A percentile compares a stretch with the other conserved stretches of the same genome.
These are phyloP conservation scores for Daphoenositta chrysoptera DNA, from an alignment of 2,113 vertebrate species.

Conservation along the genomic window DNA sequence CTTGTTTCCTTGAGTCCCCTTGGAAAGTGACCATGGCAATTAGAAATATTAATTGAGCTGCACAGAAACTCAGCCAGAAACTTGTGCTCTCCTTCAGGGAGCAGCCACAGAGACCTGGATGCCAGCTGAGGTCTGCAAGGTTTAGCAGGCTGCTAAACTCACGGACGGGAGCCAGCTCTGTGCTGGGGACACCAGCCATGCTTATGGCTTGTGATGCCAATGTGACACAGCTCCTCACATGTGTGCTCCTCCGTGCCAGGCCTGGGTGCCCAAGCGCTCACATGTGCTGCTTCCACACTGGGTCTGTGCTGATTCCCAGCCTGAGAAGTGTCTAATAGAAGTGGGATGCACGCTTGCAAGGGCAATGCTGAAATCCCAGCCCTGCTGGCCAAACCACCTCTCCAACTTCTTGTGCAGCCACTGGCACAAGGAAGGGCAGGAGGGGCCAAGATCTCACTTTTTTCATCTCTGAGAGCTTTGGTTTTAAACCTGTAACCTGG, in stretches of 20 bases:
- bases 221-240: background rate
- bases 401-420: background rate
- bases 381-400: background rate
- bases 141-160: background rate
- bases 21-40: background rate
- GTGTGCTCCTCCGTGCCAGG: fast-evolving
- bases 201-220: background rate
- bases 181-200: background rate
- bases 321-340: background rate
- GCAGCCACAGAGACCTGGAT: background rate
- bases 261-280: fast-evolving
- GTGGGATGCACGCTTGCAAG: fast-evolving
- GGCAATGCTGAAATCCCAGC: background rate
- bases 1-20: background rate
- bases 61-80: background rate
- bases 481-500: background rate
- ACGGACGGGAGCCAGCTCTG: background rate
- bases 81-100: background rate
- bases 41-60: conserved; percentile 12
- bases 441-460: background rate
- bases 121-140: background rate
- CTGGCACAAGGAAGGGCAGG: background rate
- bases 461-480: background rate
- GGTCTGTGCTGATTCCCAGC: background rate
- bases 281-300: background rate